Evolutionary conservation across 35 echinoderm and acorn worm genomes (phyloP).

Genomic region (Apostichopus californicus): DNA sequence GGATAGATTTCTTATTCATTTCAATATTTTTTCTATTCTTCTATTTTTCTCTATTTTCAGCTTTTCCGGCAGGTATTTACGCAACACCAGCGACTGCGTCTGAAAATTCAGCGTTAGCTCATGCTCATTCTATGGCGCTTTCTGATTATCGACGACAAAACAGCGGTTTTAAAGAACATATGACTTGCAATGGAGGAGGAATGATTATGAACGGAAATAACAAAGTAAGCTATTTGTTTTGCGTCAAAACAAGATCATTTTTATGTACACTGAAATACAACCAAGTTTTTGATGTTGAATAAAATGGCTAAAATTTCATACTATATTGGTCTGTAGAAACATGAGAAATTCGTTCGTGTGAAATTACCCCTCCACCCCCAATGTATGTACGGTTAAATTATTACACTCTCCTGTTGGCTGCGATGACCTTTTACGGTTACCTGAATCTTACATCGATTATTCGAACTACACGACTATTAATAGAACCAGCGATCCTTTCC

Average conservation of each 20-base stretch:
- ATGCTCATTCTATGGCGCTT: conserved; percentile 83
- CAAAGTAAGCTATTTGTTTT: conserved; percentile 5
- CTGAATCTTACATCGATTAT: too few relatives aligned
- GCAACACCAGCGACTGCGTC: conserved; percentile 69
- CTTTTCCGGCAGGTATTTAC: conserved; percentile 87
- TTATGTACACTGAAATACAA: not conserved
- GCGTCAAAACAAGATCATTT: not conserved
- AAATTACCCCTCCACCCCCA: too few relatives aligned
- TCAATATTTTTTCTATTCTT: too few relatives aligned
- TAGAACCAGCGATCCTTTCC: too few relatives aligned
- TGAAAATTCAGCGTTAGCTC: conserved; percentile 87
- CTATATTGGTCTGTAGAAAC: too few relatives aligned
- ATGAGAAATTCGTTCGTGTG: too few relatives aligned
- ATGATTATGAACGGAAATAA: conserved; percentile 62
- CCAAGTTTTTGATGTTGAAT: not conserved
- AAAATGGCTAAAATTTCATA: not conserved
- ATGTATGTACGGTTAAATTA: too few relatives aligned
- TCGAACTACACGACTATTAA: too few relatives aligned
- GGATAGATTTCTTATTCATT: too few relatives aligned
- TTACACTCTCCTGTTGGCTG: too few relatives aligned
- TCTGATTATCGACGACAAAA: conserved; percentile 74
- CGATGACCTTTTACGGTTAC: too few relatives aligned
- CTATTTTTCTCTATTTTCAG: conserved; percentile 26
- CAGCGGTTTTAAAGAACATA: conserved; percentile 73
- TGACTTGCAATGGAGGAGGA: conserved; percentile 67